Evolutionary conservation across 1,140 invertebrate genomes (phyloP).

Genomic region (Subanguina moxae): DNA sequence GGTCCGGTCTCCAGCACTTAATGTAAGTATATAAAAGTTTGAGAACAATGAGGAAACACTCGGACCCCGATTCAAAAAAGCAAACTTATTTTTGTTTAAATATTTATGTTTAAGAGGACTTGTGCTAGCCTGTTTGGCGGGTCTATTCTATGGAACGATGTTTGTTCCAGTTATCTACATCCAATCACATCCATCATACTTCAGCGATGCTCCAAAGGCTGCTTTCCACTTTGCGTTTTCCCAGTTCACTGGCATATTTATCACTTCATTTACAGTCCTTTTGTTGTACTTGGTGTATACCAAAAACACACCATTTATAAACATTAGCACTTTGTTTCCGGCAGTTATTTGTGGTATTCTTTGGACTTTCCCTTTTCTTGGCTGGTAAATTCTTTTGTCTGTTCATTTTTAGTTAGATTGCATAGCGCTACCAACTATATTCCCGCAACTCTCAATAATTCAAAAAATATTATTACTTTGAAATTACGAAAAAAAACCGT

Average conservation of each 20-base stretch:
- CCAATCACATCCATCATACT: slow-evolving; percentile 55
- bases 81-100: background rate
- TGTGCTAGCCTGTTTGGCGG: background rate
- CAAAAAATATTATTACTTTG: too few relatives aligned
- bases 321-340: background rate
- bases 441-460: too few relatives aligned
- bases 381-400: slow-evolving; percentile 61
- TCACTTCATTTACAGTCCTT: slow-evolving; percentile 60
- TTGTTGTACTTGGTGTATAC: slow-evolving; percentile 56
- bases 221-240: slow-evolving; percentile 62
- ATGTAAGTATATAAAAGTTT: too few relatives aligned
- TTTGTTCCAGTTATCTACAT: slow-evolving; percentile 59
- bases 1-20: too few relatives aligned
- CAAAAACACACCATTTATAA: background rate
- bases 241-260: slow-evolving; percentile 62
- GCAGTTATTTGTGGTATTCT: background rate
- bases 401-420: slow-evolving; percentile 49
- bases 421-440: too few relatives aligned
- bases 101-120: background rate
- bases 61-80: too few relatives aligned
- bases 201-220: slow-evolving; percentile 33
- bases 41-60: too few relatives aligned
- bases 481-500: too few relatives aligned
- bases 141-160: background rate
- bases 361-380: slow-evolving; percentile 60